These are phyloP conservation scores for Apocheima hispidaria DNA, from an alignment of 2,888 invertebrate genomes.

Conservation along the genomic window DNA sequence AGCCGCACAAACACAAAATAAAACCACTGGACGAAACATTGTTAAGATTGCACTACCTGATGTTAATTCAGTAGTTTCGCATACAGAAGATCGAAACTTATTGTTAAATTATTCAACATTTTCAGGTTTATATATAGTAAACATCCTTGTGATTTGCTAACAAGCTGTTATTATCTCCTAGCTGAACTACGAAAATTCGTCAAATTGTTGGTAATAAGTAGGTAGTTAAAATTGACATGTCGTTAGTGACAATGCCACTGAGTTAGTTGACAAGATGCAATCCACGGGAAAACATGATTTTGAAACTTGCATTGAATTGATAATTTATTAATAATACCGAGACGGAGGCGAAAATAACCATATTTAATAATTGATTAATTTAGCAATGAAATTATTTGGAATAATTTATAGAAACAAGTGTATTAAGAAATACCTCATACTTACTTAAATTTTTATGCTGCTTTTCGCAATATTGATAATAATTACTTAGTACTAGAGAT, in stretches of 20 bases:
- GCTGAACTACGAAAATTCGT: conserved; percentile 29
- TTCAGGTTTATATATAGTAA: conserved; percentile 53
- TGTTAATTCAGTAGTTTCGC: conserved; percentile 4
- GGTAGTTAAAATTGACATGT: conserved; percentile 24
- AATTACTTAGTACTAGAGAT: too few species aligned
- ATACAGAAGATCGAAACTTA: conserved; percentile 34
- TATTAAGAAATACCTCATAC: too few species aligned
- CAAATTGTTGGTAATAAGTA: conserved; percentile 33
- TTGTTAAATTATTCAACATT: conserved; percentile 35
- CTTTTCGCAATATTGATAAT: too few species aligned
- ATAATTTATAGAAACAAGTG: too few species aligned
- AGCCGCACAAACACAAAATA: conserved; percentile 52
- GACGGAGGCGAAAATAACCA: too few species aligned
- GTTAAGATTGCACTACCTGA: conserved; percentile 30
- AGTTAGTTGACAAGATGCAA: conserved; percentile 29
- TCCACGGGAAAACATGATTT: conserved; percentile 9
- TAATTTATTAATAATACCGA: too few species aligned
- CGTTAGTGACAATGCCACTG: conserved; percentile 22
- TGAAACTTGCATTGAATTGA: background rate
- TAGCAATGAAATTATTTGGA: too few species aligned
- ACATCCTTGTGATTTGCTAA: conserved; percentile 22
- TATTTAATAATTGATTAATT: too few species aligned
- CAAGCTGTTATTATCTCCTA: conserved; percentile 34
- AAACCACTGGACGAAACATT: conserved; percentile 56
- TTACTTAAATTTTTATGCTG: too few species aligned